These are phyloP conservation scores for Halcyon malimbica DNA, from an alignment of 2,113 vertebrate genomes.

Conservation along the genomic window DNA sequence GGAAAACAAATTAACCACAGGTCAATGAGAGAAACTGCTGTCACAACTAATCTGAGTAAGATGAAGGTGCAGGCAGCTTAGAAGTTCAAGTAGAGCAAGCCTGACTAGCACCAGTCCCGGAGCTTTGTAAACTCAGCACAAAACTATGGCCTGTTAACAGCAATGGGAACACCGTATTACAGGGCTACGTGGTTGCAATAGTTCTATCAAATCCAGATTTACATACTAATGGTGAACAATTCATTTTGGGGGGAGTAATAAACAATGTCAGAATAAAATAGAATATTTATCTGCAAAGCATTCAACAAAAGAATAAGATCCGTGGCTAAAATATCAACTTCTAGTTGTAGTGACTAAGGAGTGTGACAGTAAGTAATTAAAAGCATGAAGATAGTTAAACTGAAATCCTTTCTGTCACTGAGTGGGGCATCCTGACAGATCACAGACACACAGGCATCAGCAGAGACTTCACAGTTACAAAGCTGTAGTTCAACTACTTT, in stretches of 20 bases:
- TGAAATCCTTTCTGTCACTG: neutral
- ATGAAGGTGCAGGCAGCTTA: neutral
- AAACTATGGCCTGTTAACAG: neutral
- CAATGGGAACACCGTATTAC: neutral
- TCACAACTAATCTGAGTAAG: neutral
- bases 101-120: neutral
- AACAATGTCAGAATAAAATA: neutral
- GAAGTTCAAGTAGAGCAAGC: neutral
- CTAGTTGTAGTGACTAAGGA: neutral
- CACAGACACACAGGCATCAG: neutral
- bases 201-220: neutral
- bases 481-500: neutral
- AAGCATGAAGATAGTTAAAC: neutral
- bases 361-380: neutral
- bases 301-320: neutral
- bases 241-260: rapidly evolving
- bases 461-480: neutral
- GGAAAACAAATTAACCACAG: neutral
- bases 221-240: neutral
- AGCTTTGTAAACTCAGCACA: neutral
- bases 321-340: neutral
- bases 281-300: neutral
- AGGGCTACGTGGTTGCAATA: neutral
- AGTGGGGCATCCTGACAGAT: neutral
- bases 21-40: neutral